These are phyloP conservation scores for Synergus itoensis DNA, from an alignment of 2,888 invertebrate genomes.

Conservation along the genomic window DNA sequence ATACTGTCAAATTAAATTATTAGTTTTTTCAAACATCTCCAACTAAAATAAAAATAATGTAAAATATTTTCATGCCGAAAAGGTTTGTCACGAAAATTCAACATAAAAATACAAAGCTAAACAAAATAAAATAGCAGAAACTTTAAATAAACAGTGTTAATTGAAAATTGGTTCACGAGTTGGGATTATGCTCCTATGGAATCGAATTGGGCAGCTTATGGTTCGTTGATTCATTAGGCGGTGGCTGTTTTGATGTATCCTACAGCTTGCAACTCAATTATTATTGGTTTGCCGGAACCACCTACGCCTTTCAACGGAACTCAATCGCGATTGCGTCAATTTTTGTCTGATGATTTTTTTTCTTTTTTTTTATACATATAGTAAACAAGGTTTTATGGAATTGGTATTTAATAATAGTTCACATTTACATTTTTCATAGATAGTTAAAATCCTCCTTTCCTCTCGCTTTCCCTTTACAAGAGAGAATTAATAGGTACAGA, in stretches of 20 bases:
- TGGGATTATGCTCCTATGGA: slow-evolving; percentile 46
- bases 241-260: slow-evolving; percentile 6
- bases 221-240: slow-evolving; percentile 42
- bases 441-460: slow-evolving; percentile 7
- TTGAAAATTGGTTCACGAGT: slow-evolving; percentile 62
- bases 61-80: neutral
- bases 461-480: slow-evolving; percentile 14
- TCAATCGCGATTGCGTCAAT: slow-evolving; percentile 3
- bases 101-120: slow-evolving; percentile 66
- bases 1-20: too few relatives aligned
- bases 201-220: slow-evolving; percentile 60
- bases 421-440: too few relatives aligned
- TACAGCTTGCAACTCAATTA: slow-evolving; percentile 57
- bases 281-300: slow-evolving; percentile 48
- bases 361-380: neutral
- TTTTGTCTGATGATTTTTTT: neutral
- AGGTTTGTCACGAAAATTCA: neutral
- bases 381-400: neutral
- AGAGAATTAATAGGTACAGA: slow-evolving; percentile 28
- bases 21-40: too few relatives aligned
- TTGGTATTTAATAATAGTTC: too few relatives aligned
- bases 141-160: slow-evolving; percentile 68
- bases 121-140: slow-evolving; percentile 65
- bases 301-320: slow-evolving; percentile 9
- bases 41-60: neutral